Evolutionary conservation across 1,140 invertebrate species (phyloP), one percentile per base, ranked within the genome.

Genomic region (Homarus americanus): DNA sequence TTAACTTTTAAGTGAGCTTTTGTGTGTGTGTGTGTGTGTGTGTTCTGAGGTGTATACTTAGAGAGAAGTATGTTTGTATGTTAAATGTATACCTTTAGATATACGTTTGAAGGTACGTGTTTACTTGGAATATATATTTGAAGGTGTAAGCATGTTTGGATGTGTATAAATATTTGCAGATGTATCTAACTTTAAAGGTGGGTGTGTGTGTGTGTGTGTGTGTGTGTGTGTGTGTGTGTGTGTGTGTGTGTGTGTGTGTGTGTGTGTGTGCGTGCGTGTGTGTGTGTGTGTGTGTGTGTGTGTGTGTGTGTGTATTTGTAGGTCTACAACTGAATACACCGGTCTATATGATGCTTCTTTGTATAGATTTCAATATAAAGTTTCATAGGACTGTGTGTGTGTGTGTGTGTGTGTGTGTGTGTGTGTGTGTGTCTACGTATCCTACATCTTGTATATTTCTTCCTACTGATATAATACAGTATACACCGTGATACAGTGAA

Each of bases 221-320:
- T 63, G 34, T 82, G 63, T 36, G 34, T 69, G 63, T 38, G 38
- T 63, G 63, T 63, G 17, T 66, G 36, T 49, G 38, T 85, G 63
- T 85, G 17, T 85, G 40, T 85, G 66, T 84, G 66, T 72, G 34
- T 84, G 66, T 84, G 40, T 84, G 66, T 84, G 66, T 84, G 66
- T 84, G 66, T 84, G 66, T 84, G 66, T 84, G 66, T 84, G 66
- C 40, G 66, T 84, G 66, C 72, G 66, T 84, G 66, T 84, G 66
- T 84, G 66, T 84, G 66, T 84, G 66, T 84, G 66, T 84, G 66
- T 84, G 66, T 73, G 58, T 83, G 58, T 83, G 58, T 83, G 58
- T 84, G 34, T 82, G 34, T 82, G 53, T 82, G 24, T 82, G 32
- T 82, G 32, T 82, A 58, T 82, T 34, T 58, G 32, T 82, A 58